A percentile compares a stretch with the other conserved stretches of the same genome.
Conservation (phyloP, 2,113 vertebrate species). For the Ciconia boyciana region DNA sequence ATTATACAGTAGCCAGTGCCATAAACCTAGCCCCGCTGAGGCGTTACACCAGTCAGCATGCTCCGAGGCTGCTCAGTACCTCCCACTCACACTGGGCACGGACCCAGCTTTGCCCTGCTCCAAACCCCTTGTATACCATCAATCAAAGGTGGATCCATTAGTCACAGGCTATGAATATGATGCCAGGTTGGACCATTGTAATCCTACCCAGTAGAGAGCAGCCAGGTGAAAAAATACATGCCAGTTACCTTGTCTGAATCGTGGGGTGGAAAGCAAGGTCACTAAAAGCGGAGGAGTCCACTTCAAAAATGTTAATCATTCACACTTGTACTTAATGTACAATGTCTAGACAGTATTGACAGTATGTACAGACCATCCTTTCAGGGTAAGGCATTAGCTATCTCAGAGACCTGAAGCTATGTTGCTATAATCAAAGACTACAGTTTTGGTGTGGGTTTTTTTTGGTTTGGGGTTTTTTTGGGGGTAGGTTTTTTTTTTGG, state of each 20-base stretch:
- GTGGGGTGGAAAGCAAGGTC: neutral
- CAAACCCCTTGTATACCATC: rapidly evolving
- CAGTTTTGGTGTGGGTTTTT: neutral
- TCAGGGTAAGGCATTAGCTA: neutral
- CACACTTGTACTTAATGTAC: neutral
- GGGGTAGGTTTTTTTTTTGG: no score
- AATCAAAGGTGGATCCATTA: neutral
- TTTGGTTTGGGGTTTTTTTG: no score
- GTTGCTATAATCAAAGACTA: neutral
- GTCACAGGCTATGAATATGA: neutral
- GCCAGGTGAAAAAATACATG: rapidly evolving
- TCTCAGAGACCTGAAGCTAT: neutral
- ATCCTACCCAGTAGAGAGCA: neutral
- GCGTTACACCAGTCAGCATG: rapidly evolving
- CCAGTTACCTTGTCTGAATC: neutral
- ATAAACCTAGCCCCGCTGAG: neutral
- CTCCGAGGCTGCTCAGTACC: neutral
- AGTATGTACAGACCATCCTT: neutral
- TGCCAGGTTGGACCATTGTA: neutral
- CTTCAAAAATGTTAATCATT: neutral
- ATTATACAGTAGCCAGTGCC: neutral
- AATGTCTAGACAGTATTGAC: neutral
- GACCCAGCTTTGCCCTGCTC: neutral
- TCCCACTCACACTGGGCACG: neutral
- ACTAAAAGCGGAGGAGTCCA: neutral